Evolutionary conservation across 92 coral and sea anemone genomes (phyloP), one percentile per base, ranked within the genome.

Genomic region (Anthopleura xanthogrammica): DNA sequence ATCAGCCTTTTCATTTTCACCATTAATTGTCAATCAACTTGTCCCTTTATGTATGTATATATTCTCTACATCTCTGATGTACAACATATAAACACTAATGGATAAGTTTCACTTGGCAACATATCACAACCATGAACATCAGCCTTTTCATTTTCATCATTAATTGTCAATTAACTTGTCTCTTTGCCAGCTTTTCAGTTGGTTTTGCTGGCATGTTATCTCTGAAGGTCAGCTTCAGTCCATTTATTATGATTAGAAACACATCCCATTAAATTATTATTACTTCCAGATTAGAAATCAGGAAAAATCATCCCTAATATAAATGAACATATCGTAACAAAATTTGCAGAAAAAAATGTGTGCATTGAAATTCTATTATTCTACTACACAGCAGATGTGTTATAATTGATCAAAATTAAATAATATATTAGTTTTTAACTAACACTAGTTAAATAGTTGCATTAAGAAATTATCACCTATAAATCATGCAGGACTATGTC

Each of bases 131-230:
- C 24, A 62, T 62, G 17, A 62, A 36, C 36, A 7, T 62, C 70
- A 62, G 70, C 70, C 16, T 13, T 36, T 74, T 29, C 36, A 16
- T 16, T 42, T n/a, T 16, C 7, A 20, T 12, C 12, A 20, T 62
- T 22, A 81, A 43, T 75, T n/a, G 40, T 24, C 17, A 76, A 76
- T n/a, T 48, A 16, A 54, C n/a, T 50, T 76, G 40, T 54, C 79
- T 50, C 79, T 22, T 7, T 54, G 57, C 79, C 79, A 48, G 36
- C 79, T 76, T 54, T 68, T n/a, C 42, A 68, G 42, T 68, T 68
- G 14, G 14, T 29, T 13, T 68, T 68, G 12, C 14, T n/a, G 40
- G 29, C 5, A 23, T 65, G 41, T 68, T 68, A 68, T 68, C 74
- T 36, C 70, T 5, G 1, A 68, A 29, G 74, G 74, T 24, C 74